These are phyloP conservation scores for Drosophila serrata DNA, from an alignment of 1,140 invertebrate genomes.

Conservation along the genomic window DNA sequence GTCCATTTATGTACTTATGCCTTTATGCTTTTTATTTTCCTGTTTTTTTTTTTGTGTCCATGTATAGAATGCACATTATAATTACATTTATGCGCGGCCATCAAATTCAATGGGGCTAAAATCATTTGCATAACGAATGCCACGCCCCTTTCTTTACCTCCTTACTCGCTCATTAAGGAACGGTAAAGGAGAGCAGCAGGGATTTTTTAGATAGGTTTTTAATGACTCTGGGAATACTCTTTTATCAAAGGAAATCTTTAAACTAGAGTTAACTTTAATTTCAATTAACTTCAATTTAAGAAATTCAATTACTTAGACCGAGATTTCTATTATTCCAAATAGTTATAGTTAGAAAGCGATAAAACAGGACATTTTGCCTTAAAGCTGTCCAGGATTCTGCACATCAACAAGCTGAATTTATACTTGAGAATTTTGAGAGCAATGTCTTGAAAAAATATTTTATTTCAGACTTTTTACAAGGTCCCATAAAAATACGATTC, in stretches of 20 bases:
- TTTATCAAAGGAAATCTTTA: too few relatives aligned
- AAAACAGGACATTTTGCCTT: neutral
- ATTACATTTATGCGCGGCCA: conserved; percentile 73
- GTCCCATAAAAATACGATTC: too few relatives aligned
- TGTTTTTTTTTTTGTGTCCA: conserved; percentile 5
- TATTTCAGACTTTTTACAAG: too few relatives aligned
- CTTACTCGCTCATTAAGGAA: conserved; percentile 11
- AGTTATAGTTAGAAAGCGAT: neutral
- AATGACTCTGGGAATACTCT: neutral
- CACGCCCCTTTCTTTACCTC: too few relatives aligned
- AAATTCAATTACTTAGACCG: too few relatives aligned
- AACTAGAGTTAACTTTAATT: too few relatives aligned
- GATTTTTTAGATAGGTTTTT: neutral
- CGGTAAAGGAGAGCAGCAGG: neutral
- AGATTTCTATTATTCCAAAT: too few relatives aligned
- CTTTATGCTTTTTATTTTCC: conserved; percentile 43
- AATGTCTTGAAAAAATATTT: too few relatives aligned
- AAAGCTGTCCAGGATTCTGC: neutral
- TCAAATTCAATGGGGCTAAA: conserved; percentile 71
- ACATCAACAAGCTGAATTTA: neutral
- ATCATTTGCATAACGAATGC: conserved; percentile 62
- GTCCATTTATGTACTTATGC: conserved; percentile 7
- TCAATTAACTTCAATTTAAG: too few relatives aligned
- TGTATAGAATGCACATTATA: conserved; percentile 64
- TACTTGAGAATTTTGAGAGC: neutral